Conservation (phyloP, 2,888 invertebrate genomes). For the Drosophila picticornis region DNA sequence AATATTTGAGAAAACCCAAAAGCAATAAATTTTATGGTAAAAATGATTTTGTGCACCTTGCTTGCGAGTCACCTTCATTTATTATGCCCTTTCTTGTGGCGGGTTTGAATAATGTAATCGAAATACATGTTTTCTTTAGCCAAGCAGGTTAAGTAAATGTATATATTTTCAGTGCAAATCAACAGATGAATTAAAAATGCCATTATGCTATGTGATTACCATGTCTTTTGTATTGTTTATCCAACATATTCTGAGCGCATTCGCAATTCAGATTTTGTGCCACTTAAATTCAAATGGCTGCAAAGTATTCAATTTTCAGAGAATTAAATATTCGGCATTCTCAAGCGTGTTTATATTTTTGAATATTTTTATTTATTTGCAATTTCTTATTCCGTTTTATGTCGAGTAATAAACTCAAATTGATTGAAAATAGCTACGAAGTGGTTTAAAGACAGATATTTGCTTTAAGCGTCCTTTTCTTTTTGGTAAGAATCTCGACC, state of each 20-base stretch:
- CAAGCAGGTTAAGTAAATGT: not conserved
- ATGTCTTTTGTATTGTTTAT: not conserved
- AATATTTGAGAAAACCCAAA: constrained; percentile 56
- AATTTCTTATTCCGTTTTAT: constrained; percentile 28
- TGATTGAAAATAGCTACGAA: constrained; percentile 55
- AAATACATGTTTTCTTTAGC: not conserved
- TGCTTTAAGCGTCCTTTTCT: not conserved
- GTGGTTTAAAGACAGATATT: constrained; percentile 27
- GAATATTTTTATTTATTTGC: not conserved
- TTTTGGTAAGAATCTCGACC: not conserved
- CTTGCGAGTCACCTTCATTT: constrained; percentile 33
- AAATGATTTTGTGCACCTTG: constrained; percentile 75
- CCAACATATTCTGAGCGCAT: not conserved
- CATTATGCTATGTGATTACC: not conserved
- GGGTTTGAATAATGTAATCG: not conserved
- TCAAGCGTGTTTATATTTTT: not conserved
- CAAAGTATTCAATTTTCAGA: not conserved
- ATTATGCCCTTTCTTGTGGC: constrained; percentile 20
- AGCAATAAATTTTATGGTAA: constrained; percentile 76
- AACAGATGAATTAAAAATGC: not conserved
- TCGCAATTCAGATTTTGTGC: not conserved
- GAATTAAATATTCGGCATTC: constrained; percentile 5
- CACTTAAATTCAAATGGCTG: not conserved
- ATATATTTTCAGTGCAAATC: not conserved
- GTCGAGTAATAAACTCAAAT: constrained; percentile 62